Percentiles rank a stretch among this genome's conserved stretches.
Evolutionary conservation across 1,140 invertebrate species (phyloP).

Genomic region (Ylistrum balloti): DNA sequence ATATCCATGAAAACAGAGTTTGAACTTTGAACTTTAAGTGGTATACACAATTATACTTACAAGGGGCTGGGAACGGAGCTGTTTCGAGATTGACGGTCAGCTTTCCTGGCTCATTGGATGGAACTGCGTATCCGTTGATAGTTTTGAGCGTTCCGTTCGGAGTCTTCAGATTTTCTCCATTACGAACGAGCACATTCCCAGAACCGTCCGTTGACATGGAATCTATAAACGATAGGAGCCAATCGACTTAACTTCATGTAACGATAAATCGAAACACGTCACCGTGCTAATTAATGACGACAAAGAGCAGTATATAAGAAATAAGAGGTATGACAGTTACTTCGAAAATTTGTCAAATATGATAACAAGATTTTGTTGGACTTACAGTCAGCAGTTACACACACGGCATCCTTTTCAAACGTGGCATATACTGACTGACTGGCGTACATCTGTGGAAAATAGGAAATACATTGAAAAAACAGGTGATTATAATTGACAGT

Average conservation of each 20-base stretch:
- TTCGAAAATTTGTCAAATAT: too few species aligned
- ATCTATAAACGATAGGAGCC: slow-evolving; percentile 11
- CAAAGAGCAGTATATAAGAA: too few species aligned
- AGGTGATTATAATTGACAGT: too few species aligned
- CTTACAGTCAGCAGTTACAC: slow-evolving; percentile 64
- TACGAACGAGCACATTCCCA: slow-evolving; percentile 51
- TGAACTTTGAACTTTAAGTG: too few species aligned
- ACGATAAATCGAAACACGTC: too few species aligned
- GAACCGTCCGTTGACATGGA: not conserved
- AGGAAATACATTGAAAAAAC: too few species aligned
- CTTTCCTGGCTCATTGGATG: slow-evolving; percentile 42
- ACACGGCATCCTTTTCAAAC: slow-evolving; percentile 55
- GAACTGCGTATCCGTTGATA: slow-evolving; percentile 56
- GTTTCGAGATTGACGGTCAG: slow-evolving; percentile 55
- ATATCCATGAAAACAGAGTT: too few species aligned
- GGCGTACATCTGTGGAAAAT: slow-evolving; percentile 54
- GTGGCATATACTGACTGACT: slow-evolving; percentile 52
- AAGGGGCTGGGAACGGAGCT: slow-evolving; percentile 57
- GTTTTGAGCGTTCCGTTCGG: slow-evolving; percentile 45
- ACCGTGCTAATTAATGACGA: too few species aligned
- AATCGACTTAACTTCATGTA: not conserved
- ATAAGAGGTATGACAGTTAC: too few species aligned
- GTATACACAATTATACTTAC: slow-evolving; percentile 48
- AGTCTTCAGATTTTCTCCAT: slow-evolving; percentile 48
- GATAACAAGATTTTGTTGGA: not conserved